Conservation (phyloP, 1,140 invertebrate species). For the Rhopalosiphum padi region DNA sequence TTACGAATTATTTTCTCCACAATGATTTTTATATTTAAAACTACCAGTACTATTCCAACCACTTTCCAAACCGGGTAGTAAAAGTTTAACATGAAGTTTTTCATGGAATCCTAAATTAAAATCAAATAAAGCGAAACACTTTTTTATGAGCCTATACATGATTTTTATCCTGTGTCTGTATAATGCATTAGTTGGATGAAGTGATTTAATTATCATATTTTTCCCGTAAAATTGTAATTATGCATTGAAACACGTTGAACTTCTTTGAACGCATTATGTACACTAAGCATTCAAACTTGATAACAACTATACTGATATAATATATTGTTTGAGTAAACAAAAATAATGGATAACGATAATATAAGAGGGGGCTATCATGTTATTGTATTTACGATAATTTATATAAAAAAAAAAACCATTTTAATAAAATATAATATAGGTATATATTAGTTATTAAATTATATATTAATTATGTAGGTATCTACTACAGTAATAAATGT, state of each 20-base stretch:
- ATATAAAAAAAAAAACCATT: not conserved
- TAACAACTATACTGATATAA: not conserved
- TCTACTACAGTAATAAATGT: not conserved
- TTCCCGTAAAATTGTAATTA: not conserved
- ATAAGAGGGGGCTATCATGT: not conserved
- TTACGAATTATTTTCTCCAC: slow-evolving; percentile 31
- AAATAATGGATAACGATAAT: slow-evolving; percentile 10
- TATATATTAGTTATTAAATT: not conserved
- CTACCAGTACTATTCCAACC: slow-evolving; percentile 22
- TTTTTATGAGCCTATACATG: slow-evolving; percentile 3
- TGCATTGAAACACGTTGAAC: not conserved
- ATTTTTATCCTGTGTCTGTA: not conserved
- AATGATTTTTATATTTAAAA: slow-evolving; percentile 23
- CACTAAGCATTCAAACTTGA: not conserved
- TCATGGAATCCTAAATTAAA: not conserved
- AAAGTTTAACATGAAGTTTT: slow-evolving; percentile 3
- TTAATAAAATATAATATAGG: not conserved
- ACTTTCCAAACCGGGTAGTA: not conserved
- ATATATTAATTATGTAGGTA: not conserved
- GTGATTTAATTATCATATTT: slow-evolving; percentile 7
- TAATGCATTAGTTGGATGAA: not conserved
- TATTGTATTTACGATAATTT: not conserved
- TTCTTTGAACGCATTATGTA: not conserved
- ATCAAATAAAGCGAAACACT: not conserved
- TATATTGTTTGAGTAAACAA: slow-evolving; percentile 18